Percentiles rank a stretch among this genome's conserved stretches.
Conservation (phyloP, 1,140 invertebrate genomes). For the Pissodes strobi region DNA sequence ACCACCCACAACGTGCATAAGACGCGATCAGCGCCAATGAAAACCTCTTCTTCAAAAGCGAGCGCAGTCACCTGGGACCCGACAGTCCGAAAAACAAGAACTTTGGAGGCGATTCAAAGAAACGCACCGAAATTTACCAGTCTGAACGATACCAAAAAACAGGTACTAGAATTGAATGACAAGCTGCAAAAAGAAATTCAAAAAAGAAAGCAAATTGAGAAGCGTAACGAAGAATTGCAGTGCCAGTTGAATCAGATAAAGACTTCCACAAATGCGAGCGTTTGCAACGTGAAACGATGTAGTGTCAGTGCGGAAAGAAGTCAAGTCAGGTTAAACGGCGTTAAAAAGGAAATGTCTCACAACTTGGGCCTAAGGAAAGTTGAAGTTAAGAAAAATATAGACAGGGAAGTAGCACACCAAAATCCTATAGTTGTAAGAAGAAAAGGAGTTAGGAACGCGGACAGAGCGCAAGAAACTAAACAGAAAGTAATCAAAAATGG, state of each 20-base stretch:
- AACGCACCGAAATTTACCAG: slow-evolving; percentile 5
- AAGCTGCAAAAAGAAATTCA: slow-evolving; percentile 44
- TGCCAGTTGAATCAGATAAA: slow-evolving; percentile 40
- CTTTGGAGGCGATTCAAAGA: slow-evolving; percentile 37
- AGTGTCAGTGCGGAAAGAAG: slow-evolving; percentile 8
- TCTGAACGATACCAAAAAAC: slow-evolving; percentile 34
- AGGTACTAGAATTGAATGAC: slow-evolving; percentile 39
- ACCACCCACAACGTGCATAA: no score
- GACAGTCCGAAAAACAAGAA: slow-evolving; percentile 43
- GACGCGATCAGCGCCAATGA: slow-evolving; percentile 43
- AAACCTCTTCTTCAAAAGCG: slow-evolving; percentile 28
- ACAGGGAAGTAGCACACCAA: no score
- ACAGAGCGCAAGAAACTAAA: not conserved
- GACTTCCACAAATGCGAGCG: no score
- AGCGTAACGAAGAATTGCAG: slow-evolving; percentile 43
- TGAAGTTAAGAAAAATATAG: slow-evolving; percentile 11
- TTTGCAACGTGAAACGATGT: slow-evolving; percentile 4
- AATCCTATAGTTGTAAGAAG: slow-evolving; percentile 9
- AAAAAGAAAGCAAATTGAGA: slow-evolving; percentile 44
- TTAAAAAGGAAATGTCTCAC: slow-evolving; percentile 20
- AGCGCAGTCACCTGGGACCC: slow-evolving; percentile 18
- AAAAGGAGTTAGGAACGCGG: slow-evolving; percentile 13
- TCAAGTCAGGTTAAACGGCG: slow-evolving; percentile 19
- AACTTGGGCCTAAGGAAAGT: not conserved
- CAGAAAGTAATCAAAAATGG: slow-evolving; percentile 11